Evolutionary conservation across 2,113 vertebrate species (phyloP).

Genomic region (Etheostoma cragini): DNA sequence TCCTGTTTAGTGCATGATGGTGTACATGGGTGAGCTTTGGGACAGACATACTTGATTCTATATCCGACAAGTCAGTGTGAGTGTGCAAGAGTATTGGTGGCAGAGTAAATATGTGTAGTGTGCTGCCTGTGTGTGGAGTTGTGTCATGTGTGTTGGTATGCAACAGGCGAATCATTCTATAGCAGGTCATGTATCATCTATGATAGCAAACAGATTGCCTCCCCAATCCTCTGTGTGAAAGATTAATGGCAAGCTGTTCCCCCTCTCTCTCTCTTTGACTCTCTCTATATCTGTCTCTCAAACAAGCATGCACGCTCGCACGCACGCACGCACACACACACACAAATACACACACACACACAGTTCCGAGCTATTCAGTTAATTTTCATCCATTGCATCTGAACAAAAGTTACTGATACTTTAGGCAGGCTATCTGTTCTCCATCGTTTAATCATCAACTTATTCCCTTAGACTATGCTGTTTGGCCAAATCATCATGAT

Average conservation of each 20-base stretch:
- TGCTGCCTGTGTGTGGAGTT: not conserved
- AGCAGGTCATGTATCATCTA: slow-evolving; percentile 79
- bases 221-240: slow-evolving; percentile 71
- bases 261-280: not conserved
- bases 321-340: slow-evolving; percentile 5
- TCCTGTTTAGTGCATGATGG: not conserved
- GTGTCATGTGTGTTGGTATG: slow-evolving; percentile 66
- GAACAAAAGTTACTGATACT: slow-evolving; percentile 3
- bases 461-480: not conserved
- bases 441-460: not conserved
- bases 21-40: slow-evolving; percentile 30
- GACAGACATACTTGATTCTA: slow-evolving; percentile 29
- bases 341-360: slow-evolving; percentile 18
- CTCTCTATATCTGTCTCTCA: slow-evolving; percentile 1
- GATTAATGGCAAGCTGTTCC: slow-evolving; percentile 76
- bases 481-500: no score
- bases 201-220: slow-evolving; percentile 82
- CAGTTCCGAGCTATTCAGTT: slow-evolving; percentile 6
- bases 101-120: slow-evolving; percentile 14
- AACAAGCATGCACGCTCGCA: slow-evolving; percentile 19
- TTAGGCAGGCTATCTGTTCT: not conserved
- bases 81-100: slow-evolving; percentile 14
- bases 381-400: slow-evolving; percentile 28
- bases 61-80: slow-evolving; percentile 6
- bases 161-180: slow-evolving; percentile 73